Evolutionary conservation across 2,888 invertebrate genomes (phyloP).

Genomic region (Dendrolimus pini): DNA sequence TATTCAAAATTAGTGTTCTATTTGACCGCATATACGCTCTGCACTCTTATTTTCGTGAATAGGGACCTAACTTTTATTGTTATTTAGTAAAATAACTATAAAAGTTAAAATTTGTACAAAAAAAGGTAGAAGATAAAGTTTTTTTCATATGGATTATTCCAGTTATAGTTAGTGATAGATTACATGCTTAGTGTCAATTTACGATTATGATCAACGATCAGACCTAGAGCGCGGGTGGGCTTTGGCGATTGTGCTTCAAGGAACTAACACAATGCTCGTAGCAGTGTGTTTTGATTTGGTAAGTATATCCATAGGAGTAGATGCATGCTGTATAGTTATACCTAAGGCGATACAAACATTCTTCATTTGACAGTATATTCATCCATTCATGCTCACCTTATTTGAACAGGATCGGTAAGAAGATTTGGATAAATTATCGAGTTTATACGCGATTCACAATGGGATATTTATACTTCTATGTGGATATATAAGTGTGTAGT

Average conservation of each 20-base stretch:
- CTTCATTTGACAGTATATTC: background rate
- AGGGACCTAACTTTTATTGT: no score
- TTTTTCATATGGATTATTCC: background rate
- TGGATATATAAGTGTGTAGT: constrained; percentile 2
- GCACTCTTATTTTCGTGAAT: no score
- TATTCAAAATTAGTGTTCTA: no score
- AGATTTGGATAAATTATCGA: background rate
- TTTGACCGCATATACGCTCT: no score
- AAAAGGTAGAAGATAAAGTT: no score
- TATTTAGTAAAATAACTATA: no score
- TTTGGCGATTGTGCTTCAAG: constrained; percentile 29
- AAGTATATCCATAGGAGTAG: background rate
- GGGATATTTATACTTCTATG: background rate
- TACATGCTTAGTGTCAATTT: background rate
- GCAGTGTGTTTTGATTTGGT: background rate
- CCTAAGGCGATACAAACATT: constrained; percentile 6
- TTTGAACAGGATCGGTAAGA: background rate
- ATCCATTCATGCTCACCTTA: background rate
- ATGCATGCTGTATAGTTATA: background rate
- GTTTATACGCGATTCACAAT: background rate
- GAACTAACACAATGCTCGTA: background rate
- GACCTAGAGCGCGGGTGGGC: constrained; percentile 59
- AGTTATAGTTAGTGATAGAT: background rate
- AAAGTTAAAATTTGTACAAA: no score
- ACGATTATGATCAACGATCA: background rate